A percentile compares a stretch with the other conserved stretches of the same genome.
Conservation (phyloP, 2,888 invertebrate species). For the Stegophylla sp. region DNA sequence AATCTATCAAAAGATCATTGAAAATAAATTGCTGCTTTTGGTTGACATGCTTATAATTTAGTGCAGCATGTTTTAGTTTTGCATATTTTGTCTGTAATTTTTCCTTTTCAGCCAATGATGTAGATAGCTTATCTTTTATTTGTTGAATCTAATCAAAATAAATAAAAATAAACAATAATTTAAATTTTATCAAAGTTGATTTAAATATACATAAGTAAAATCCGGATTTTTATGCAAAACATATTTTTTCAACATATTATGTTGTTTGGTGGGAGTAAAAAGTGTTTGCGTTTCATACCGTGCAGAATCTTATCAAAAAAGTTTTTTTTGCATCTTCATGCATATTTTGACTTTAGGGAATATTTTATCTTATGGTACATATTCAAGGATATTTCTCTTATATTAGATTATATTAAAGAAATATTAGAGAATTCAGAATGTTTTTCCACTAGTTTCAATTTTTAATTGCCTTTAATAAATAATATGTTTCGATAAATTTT, state of each 20-base stretch:
- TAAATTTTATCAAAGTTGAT: background rate
- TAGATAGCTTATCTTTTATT: conserved; percentile 48
- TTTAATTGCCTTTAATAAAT: too few relatives aligned
- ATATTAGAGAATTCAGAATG: too few relatives aligned
- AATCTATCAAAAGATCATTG: conserved; percentile 34
- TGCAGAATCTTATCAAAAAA: too few relatives aligned
- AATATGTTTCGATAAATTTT: too few relatives aligned
- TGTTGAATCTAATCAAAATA: conserved; percentile 38
- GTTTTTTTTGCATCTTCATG: too few relatives aligned
- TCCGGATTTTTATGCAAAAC: background rate
- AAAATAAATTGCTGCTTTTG: conserved; percentile 40
- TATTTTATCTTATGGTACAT: too few relatives aligned
- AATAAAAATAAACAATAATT: background rate
- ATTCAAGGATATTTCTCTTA: too few relatives aligned
- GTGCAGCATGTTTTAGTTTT: conserved; percentile 49
- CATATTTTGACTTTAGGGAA: too few relatives aligned
- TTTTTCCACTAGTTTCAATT: too few relatives aligned
- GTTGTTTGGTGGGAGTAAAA: too few relatives aligned
- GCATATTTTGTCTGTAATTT: conserved; percentile 26
- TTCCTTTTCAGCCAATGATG: conserved; percentile 11
- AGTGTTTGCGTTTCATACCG: too few relatives aligned
- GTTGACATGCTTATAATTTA: conserved; percentile 44
- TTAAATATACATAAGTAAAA: background rate
- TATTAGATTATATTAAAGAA: too few relatives aligned
- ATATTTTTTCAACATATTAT: background rate